phyloP scores from a whole-genome alignment of 2,113 vertebrate species.

The Neodon shergylaensis region DNA sequence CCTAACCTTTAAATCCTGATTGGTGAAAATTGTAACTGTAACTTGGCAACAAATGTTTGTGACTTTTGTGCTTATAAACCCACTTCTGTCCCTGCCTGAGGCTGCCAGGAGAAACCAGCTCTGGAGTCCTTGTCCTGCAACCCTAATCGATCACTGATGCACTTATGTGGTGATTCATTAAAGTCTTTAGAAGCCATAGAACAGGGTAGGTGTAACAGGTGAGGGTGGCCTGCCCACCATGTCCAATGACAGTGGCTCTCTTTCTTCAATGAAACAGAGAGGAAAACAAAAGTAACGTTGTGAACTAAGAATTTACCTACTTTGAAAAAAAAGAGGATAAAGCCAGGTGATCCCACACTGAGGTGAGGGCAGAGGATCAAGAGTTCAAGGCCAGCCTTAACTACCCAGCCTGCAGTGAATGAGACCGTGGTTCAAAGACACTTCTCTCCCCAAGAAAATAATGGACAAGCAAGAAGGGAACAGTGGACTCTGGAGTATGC shows the following conservation, averaged over 20 bases:
- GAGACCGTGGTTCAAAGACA: background rate
- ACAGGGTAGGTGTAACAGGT: background rate
- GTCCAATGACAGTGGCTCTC: background rate
- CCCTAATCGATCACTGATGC: background rate
- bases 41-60: background rate
- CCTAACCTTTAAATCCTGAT: background rate
- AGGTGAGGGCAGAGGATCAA: background rate
- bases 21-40: background rate
- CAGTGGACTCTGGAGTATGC: background rate
- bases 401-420: background rate
- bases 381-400: background rate
- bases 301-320: background rate
- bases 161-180: background rate
- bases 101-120: background rate
- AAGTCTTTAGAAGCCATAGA: background rate
- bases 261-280: background rate
- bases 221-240: background rate
- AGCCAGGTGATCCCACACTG: background rate
- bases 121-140: background rate
- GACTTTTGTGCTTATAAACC: background rate
- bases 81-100: background rate
- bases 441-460: background rate
- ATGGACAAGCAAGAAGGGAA: background rate
- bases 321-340: constrained; percentile 18
- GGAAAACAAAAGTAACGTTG: background rate